Evolutionary conservation across 2,113 vertebrate species (phyloP).

Genomic region (Ameiurus melas): DNA sequence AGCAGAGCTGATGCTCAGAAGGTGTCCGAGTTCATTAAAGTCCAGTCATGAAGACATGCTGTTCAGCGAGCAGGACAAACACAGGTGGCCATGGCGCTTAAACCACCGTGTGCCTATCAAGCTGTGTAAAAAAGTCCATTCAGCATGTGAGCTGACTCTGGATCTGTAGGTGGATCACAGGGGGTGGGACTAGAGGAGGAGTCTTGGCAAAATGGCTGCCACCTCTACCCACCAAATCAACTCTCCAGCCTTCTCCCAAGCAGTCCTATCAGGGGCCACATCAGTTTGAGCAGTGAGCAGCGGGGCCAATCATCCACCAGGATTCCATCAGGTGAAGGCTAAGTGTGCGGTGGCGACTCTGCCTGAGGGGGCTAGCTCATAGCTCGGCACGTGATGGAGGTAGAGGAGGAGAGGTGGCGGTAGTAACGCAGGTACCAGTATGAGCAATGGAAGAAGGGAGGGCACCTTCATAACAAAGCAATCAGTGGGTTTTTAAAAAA

Average conservation of each 20-base stretch:
- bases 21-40: conserved; percentile 25
- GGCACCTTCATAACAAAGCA: conserved; percentile 85
- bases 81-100: conserved; percentile 1
- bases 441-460: conserved; percentile 83
- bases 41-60: conserved; percentile 15
- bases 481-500: conserved; percentile 80
- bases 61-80: conserved; percentile 10
- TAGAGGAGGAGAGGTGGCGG: conserved; percentile 71
- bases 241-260: conserved; percentile 40
- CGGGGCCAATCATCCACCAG: conserved; percentile 49
- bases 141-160: conserved; percentile 1
- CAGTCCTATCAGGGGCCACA: conserved; percentile 63
- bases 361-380: conserved; percentile 69
- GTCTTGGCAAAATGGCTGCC: conserved; percentile 14
- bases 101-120: conserved; percentile 5
- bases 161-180: conserved; percentile 9
- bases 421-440: conserved; percentile 81
- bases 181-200: not conserved
- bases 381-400: conserved; percentile 74
- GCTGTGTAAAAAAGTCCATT: conserved; percentile 32
- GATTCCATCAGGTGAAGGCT: conserved; percentile 60
- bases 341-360: conserved; percentile 64
- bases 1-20: not conserved
- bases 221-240: conserved; percentile 12
- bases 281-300: conserved; percentile 57